phyloP scores from a whole-genome alignment of 2,113 vertebrate genomes.

The Elephantulus edwardii region DNA sequence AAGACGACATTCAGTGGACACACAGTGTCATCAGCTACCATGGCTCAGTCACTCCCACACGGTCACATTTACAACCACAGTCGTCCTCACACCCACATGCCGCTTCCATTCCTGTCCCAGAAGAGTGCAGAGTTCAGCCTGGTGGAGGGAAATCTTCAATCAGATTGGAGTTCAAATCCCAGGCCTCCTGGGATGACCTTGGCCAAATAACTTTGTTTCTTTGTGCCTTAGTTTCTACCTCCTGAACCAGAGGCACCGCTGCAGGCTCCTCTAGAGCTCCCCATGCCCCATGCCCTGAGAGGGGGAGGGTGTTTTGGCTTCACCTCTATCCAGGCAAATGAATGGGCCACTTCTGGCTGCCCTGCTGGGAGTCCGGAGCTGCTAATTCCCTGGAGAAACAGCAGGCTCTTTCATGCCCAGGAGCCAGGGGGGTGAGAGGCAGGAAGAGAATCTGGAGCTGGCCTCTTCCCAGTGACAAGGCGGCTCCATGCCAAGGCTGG shows the following conservation, averaged over 20 bases:
- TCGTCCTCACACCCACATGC: background rate
- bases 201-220: background rate
- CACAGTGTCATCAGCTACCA: background rate
- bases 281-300: background rate
- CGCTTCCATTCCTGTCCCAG: background rate
- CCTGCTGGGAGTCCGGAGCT: constrained; percentile 35
- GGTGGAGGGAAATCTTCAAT: background rate
- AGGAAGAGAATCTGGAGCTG: constrained; percentile 57
- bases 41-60: background rate
- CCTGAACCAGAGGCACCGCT: background rate
- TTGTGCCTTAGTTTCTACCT: constrained; percentile 30
- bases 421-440: constrained; percentile 63
- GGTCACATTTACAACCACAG: background rate
- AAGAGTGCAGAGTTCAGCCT: background rate
- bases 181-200: background rate
- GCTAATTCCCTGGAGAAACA: constrained; percentile 74
- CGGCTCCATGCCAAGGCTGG: constrained; percentile 36
- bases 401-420: constrained; percentile 70
- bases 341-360: constrained; percentile 67
- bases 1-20: background rate
- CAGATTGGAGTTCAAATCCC: background rate
- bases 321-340: constrained; percentile 28
- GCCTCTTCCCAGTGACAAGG: constrained; percentile 37
- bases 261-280: background rate
- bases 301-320: background rate